Evolutionary conservation across 1,140 invertebrate genomes (phyloP), one percentile per base, ranked within the genome.

Genomic region (Belonocnema kinseyi): DNA sequence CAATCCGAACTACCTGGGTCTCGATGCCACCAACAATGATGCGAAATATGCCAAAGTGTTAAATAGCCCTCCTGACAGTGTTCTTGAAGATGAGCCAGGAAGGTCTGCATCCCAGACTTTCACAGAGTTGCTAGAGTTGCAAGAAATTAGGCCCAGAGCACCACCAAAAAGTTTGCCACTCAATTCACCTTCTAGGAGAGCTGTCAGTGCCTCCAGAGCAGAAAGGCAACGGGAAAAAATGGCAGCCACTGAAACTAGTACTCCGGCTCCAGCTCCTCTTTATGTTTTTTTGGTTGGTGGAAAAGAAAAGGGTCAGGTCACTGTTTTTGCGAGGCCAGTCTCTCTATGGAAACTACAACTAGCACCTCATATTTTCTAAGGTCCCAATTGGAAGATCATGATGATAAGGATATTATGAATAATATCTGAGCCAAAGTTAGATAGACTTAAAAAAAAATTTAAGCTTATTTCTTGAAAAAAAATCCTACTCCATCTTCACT

Each of bases 1-100:
- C 76, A 96, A 96, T 86, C 95, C 95, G 2, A 95, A 96, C 82
- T 96, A 96, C 80, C 86, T 95, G 54, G 94, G 94, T 0, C 92
- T 94, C 4, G 94, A 95, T 76, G 76, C 78, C 14, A 16, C 51
- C 58, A 76, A 88, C 91, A 82, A 85, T 88, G 83, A 90, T 78
- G 77, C 85, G 14, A 92, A 92, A 77, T 92, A 90, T 72, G 92
- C 90, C 0, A 92, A 92, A 71, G 84, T 93, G 75, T 83, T 92
- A 19, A 93, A 93, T 79, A 92, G 91, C 70, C 91, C 92, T 14
- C 92, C 92, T 0, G 93, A 93, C 51, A 93, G 91, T 73, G 90
- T 92, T 2, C 82, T 93, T 11, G 92, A 92, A 58, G 92, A 93
- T 75, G 91, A 91, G 51, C 89, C 88, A 0, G 92, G 92, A 0